Percentiles rank a stretch among this genome's conserved stretches.
phyloP scores from a whole-genome alignment of 2,888 invertebrate genomes.

The Drosophila pegasa region DNA sequence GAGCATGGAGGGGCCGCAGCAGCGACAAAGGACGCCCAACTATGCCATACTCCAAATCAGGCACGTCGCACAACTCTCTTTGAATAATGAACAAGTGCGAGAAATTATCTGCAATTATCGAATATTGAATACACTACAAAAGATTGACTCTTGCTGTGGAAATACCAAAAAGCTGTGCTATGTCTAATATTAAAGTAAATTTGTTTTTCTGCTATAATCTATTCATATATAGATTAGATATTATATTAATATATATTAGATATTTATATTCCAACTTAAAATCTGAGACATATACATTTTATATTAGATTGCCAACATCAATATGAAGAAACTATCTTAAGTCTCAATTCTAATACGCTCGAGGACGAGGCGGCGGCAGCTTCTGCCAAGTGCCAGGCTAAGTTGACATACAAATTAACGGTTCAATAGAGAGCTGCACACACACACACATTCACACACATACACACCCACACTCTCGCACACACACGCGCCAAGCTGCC shows the following conservation, averaged over 20 bases:
- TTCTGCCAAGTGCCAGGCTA: slow-evolving; percentile 61
- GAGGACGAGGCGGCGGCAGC: slow-evolving; percentile 27
- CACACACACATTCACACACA: slow-evolving; percentile 10
- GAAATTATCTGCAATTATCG: background rate
- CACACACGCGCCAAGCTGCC: slow-evolving; percentile 7
- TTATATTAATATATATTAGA: too few relatives aligned
- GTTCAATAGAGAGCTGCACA: slow-evolving; percentile 71
- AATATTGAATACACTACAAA: background rate
- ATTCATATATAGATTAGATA: too few relatives aligned
- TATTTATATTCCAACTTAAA: too few relatives aligned
- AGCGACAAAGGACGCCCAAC: slow-evolving; percentile 34
- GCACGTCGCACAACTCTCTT: slow-evolving; percentile 55
- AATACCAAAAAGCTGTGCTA: background rate
- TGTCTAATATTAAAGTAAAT: too few relatives aligned
- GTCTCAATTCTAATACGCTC: background rate
- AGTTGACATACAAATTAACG: slow-evolving; percentile 74
- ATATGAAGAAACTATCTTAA: background rate
- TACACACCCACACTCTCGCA: background rate
- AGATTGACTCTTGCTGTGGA: background rate
- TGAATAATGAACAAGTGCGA: slow-evolving; percentile 43
- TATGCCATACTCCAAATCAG: slow-evolving; percentile 49
- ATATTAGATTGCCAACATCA: background rate
- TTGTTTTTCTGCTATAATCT: too few relatives aligned
- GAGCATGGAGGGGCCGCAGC: background rate
- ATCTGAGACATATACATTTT: too few relatives aligned